Conservation (phyloP, 2,113 vertebrate species). For the Synodontis membranacea region DNA sequence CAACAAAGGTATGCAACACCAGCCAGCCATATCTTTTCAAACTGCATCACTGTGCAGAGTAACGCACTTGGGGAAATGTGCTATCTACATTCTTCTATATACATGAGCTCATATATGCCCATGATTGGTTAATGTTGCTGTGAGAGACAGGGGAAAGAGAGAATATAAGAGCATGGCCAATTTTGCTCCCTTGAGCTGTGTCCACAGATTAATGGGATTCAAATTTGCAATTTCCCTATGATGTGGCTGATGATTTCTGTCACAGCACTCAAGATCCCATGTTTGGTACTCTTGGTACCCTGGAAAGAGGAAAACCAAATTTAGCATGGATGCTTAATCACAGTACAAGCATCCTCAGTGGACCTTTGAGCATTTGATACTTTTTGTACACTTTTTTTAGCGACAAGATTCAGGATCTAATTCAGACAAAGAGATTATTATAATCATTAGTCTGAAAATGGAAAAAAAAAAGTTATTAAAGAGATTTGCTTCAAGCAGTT, state of each 20-base stretch:
- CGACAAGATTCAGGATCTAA: not conserved
- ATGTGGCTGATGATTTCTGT: too few relatives aligned
- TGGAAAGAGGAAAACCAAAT: not conserved
- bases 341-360: not conserved
- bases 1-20: not conserved
- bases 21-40: not conserved
- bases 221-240: too few relatives aligned
- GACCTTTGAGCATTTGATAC: not conserved
- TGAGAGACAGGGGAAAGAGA: not conserved
- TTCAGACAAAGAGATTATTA: not conserved
- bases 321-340: not conserved
- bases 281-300: not conserved
- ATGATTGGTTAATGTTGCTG: not conserved
- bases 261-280: not conserved
- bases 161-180: not conserved
- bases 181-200: not conserved
- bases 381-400: not conserved
- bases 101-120: not conserved
- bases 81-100: not conserved
- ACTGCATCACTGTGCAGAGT: not conserved
- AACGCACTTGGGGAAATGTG: not conserved
- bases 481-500: not conserved
- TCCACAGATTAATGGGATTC: not conserved
- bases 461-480: not conserved
- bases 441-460: not conserved